Evolutionary conservation across 2,113 vertebrate genomes (phyloP).

Genomic region (Cyanocitta stelleri): DNA sequence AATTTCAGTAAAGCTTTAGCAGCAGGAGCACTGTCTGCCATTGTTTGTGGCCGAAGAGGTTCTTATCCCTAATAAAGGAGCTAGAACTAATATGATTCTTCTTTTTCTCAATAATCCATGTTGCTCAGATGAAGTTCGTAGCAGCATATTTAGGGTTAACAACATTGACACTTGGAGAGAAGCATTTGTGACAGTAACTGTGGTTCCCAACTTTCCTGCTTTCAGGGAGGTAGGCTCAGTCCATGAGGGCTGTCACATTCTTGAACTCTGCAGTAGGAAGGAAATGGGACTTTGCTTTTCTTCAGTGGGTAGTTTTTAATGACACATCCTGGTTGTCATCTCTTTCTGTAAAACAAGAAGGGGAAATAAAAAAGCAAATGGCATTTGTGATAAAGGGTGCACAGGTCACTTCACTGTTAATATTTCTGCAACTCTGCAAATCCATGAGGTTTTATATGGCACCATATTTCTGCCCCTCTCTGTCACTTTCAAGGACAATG

Average conservation of each 20-base stretch:
- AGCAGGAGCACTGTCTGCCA: neutral
- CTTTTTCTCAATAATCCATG: neutral
- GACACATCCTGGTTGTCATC: slow-evolving; percentile 81
- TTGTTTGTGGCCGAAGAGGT: neutral
- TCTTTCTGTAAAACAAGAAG: slow-evolving; percentile 78
- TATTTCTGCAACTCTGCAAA: neutral
- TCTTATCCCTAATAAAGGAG: neutral
- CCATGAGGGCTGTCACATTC: neutral
- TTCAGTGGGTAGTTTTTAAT: slow-evolving; percentile 50
- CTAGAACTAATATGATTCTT: neutral
- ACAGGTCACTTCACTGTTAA: neutral
- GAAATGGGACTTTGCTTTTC: neutral
- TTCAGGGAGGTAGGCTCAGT: neutral
- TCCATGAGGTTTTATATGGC: neutral
- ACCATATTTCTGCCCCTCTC: neutral
- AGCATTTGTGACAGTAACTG: neutral
- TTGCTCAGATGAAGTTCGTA: neutral
- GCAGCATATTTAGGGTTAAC: slow-evolving; percentile 62
- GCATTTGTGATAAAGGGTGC: neutral
- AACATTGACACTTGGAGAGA: neutral
- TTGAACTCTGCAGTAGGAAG: neutral
- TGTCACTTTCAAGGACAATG: neutral
- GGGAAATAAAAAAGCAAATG: neutral
- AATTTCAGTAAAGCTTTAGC: slow-evolving; percentile 50
- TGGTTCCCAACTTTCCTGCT: neutral